These are phyloP conservation scores for Hylaeus volcanicus DNA, from an alignment of 1,140 invertebrate genomes.

Conservation along the genomic window DNA sequence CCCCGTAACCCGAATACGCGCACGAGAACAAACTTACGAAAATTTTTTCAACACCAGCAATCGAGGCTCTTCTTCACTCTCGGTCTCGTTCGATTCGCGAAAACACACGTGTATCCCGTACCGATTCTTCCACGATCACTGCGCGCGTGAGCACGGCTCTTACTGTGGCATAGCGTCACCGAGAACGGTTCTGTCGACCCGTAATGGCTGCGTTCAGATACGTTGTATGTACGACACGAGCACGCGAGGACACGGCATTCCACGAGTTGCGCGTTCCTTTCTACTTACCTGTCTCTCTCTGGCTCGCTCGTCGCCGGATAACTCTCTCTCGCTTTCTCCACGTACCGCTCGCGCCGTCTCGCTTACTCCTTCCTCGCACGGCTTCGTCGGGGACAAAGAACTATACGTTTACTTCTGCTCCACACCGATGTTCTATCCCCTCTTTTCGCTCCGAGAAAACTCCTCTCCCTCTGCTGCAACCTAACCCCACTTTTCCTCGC, in stretches of 20 bases:
- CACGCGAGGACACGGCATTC: constrained; percentile 62
- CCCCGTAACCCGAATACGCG: not conserved
- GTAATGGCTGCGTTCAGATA: constrained; percentile 66
- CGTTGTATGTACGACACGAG: constrained; percentile 63
- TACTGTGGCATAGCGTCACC: constrained; percentile 56
- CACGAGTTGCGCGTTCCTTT: constrained; percentile 55
- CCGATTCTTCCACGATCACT: constrained; percentile 32
- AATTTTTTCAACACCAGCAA: not conserved
- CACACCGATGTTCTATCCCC: constrained; percentile 64
- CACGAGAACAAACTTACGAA: constrained; percentile 3
- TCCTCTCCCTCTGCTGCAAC: constrained; percentile 42
- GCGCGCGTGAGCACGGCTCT: constrained; percentile 31
- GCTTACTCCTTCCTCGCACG: constrained; percentile 7
- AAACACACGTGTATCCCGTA: constrained; percentile 39
- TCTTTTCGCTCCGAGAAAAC: constrained; percentile 39
- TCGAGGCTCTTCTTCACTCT: not conserved
- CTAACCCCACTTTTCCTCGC: constrained; percentile 49
- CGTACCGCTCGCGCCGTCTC: constrained; percentile 1
- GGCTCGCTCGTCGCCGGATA: not conserved
- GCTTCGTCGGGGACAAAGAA: constrained; percentile 64
- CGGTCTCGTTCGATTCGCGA: not conserved
- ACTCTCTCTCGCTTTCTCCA: constrained; percentile 19
- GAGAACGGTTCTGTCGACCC: constrained; percentile 43
- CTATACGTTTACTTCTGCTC: constrained; percentile 48
- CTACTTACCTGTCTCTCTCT: constrained; percentile 35